Base-by-base conservation (phyloP, 1,140 invertebrate species). In the Drosophila nigrodunni region DNA sequence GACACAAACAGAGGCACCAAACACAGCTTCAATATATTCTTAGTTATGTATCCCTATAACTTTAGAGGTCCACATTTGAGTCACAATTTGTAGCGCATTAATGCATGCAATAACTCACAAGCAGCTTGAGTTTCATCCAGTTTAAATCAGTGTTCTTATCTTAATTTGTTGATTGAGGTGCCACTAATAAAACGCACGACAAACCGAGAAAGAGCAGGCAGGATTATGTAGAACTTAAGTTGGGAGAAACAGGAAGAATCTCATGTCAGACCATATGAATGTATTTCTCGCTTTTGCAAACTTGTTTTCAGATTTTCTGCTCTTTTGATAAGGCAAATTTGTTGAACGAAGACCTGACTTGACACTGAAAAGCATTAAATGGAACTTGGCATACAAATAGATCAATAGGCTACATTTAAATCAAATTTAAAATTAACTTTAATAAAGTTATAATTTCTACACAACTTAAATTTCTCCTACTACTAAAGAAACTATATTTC, bases 41-140 rank as follows among this genome's bases (percentile, higher is more conserved):
- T 64, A 46, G 35, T 43, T 68, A 13, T 54, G 39, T 44, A 11
- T 41, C 0, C 18, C 18, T 43, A 37, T 54, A 30, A 5, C 50
- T 54, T 54, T 37, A 15, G 18, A 37, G 21, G 46, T 60, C n/a
- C 10, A 44, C 15, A 9, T 15, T 69, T 35, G 57, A 70, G 68
- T 71, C 37, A 67, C 54, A 65, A 57, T 79, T 82, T 62, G 44
- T 35, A 68, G 70, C 59, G 64, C 78, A 61, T 85, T 85, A 85
- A 85, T 85, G 82, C 78, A 85, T 25, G 54, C 82, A 71, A 85
- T 85, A 85, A 85, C 82, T 85, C 82, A 85, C 66, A 66, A 75
- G 8, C 43, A 30, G 25, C 25, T 30, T 66, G 58, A 71, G 54
- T n/a, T 30, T 34, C 57, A 37, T 52, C 81, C 59, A 60, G 69